These are phyloP conservation scores for Phrynocephalus guinanensis DNA, from an alignment of 2,797 vertebrate genomes.

Conservation along the genomic window DNA sequence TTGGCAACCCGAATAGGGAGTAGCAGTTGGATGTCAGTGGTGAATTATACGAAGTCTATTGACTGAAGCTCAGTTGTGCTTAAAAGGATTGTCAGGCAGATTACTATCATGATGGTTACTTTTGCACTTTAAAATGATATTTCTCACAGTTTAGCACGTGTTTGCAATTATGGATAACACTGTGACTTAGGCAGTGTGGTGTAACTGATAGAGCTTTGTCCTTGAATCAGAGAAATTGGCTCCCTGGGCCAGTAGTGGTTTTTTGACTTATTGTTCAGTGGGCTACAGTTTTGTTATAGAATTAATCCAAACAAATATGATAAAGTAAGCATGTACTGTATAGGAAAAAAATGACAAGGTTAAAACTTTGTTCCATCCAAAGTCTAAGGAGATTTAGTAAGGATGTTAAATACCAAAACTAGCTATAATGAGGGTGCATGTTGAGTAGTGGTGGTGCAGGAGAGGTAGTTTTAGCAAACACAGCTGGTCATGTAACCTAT, in stretches of 20 bases:
- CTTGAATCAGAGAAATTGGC: neutral
- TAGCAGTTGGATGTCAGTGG: conserved; percentile 5
- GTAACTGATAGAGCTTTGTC: neutral
- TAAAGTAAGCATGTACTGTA: neutral
- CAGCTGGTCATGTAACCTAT: too few species aligned
- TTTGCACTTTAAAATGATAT: neutral
- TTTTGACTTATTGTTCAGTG: neutral
- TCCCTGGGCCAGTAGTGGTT: neutral
- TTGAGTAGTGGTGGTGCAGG: too few species aligned
- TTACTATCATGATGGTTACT: neutral
- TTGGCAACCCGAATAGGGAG: neutral
- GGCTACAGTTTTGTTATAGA: neutral
- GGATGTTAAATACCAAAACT: neutral
- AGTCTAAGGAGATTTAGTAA: neutral
- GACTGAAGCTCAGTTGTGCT: neutral
- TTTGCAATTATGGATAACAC: neutral
- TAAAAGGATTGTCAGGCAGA: conserved; percentile 1
- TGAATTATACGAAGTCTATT: neutral
- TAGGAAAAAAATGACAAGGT: neutral
- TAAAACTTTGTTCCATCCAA: neutral
- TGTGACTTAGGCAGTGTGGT: neutral
- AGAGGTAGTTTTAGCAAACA: too few species aligned
- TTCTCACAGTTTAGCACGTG: neutral
- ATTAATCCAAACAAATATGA: neutral
- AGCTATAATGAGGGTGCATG: neutral